Conservation (phyloP, 1,140 invertebrate species). For the Meloidogyne hapla region DNA sequence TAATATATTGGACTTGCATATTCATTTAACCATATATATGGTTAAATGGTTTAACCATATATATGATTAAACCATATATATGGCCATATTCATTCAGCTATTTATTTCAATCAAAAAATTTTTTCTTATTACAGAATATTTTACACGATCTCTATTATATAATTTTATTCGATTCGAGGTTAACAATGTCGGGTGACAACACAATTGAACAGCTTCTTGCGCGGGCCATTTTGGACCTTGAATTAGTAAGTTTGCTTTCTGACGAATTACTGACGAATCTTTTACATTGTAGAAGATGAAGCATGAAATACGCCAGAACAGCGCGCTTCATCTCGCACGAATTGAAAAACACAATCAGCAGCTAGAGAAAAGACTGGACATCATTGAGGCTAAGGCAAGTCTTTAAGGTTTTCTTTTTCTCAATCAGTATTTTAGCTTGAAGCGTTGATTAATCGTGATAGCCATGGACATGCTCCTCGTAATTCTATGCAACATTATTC, state of each 20-base stretch:
- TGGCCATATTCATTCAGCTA: too few relatives aligned
- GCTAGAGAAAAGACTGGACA: slow-evolving; percentile 16
- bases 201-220: not conserved
- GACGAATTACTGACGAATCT: not conserved
- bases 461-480: not conserved
- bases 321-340: slow-evolving; percentile 8
- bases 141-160: not conserved
- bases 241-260: not conserved
- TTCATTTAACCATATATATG: too few relatives aligned
- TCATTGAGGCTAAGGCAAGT: slow-evolving; percentile 12
- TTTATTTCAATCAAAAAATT: too few relatives aligned
- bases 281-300: slow-evolving; percentile 17
- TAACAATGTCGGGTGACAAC: not conserved
- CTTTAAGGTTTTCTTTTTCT: not conserved
- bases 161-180: not conserved
- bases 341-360: slow-evolving; percentile 27
- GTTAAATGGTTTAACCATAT: too few relatives aligned
- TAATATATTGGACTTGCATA: too few relatives aligned
- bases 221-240: not conserved
- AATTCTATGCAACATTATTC: slow-evolving; percentile 3
- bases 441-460: not conserved
- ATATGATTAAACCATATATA: too few relatives aligned
- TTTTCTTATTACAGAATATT: not conserved
- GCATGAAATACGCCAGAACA: slow-evolving; percentile 28
- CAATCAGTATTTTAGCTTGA: not conserved